Conservation (phyloP, 2,797 vertebrate genomes). For the Galago senegalensis region DNA sequence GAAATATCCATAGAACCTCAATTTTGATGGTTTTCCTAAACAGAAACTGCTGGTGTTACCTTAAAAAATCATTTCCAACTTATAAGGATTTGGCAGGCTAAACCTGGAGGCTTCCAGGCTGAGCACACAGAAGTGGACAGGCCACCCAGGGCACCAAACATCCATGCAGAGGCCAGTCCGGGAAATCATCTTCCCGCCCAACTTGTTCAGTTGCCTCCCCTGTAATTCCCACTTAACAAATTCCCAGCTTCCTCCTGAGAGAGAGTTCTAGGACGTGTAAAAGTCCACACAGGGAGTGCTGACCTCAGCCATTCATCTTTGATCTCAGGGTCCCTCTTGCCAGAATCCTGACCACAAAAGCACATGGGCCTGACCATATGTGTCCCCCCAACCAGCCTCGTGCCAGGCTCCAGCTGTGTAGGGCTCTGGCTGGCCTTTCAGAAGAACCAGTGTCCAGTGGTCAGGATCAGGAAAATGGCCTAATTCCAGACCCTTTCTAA, state of each 20-base stretch:
- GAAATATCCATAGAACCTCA: constrained; percentile 43
- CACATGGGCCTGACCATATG: rapidly evolving
- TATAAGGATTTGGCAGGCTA: background rate
- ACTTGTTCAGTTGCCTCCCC: background rate
- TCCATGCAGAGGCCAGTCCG: background rate
- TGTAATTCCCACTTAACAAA: background rate
- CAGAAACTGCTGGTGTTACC: constrained; percentile 31
- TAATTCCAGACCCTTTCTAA: background rate
- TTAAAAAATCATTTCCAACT: constrained; percentile 33
- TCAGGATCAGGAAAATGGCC: background rate
- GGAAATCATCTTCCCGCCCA: background rate
- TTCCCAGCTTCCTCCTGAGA: background rate
- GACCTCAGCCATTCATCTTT: background rate
- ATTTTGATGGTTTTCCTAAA: constrained; percentile 59
- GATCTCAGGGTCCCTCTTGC: background rate
- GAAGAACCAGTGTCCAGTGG: background rate
- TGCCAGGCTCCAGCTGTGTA: rapidly evolving
- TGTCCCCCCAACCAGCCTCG: background rate
- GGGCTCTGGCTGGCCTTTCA: background rate
- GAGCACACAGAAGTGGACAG: background rate
- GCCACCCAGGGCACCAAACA: background rate
- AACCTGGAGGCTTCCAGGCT: background rate
- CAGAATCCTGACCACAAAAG: background rate
- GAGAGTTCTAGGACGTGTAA: rapidly evolving
- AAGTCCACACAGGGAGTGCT: background rate